These are phyloP conservation scores for Lepilemur ruficaudatus DNA, from an alignment of 2,797 vertebrate genomes.

Conservation along the genomic window DNA sequence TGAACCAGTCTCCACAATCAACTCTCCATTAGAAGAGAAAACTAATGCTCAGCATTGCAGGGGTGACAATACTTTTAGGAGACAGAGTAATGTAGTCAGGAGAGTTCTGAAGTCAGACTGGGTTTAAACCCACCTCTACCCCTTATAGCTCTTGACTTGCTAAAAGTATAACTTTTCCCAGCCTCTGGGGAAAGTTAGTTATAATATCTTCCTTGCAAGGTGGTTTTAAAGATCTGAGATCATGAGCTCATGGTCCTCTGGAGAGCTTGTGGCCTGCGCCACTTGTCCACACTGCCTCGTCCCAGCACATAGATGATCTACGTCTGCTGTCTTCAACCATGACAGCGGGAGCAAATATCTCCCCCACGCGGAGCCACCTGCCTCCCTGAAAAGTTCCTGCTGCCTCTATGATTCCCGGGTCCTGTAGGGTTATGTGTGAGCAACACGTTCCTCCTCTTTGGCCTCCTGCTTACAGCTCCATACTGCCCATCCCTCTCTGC, in stretches of 20 bases:
- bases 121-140: not conserved
- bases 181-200: not conserved
- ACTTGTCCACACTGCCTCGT: not conserved
- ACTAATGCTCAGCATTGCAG: too few relatives aligned
- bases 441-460: not conserved
- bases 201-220: not conserved
- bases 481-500: not conserved
- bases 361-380: fast-evolving
- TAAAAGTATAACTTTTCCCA: not conserved
- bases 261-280: not conserved
- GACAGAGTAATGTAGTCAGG: not conserved
- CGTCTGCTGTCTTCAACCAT: fast-evolving
- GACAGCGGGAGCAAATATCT: fast-evolving
- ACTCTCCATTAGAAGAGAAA: not conserved
- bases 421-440: too few relatives aligned
- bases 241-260: not conserved
- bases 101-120: not conserved
- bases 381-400: not conserved
- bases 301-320: not conserved
- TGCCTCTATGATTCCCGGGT: fast-evolving
- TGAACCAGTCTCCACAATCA: not conserved
- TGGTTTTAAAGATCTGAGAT: not conserved
- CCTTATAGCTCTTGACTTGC: not conserved
- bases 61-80: not conserved
- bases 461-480: not conserved